These are phyloP conservation scores for Pagrus major DNA, from an alignment of 2,113 vertebrate species.

Conservation along the genomic window DNA sequence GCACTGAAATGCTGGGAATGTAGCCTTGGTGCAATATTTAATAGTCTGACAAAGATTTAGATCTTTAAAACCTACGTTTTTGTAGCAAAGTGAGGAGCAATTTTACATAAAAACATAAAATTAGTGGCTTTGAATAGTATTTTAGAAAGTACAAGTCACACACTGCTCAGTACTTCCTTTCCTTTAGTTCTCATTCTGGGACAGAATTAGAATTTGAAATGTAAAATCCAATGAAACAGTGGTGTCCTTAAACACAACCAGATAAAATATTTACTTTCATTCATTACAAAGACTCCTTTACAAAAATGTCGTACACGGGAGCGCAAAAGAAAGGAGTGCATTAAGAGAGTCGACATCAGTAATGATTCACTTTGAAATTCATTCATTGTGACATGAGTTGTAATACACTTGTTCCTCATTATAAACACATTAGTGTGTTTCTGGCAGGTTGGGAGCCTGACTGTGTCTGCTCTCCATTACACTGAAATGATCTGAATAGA, in stretches of 20 bases:
- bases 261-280: slow-evolving; percentile 19
- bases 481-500: slow-evolving; percentile 43
- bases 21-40: background rate
- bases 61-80: no score
- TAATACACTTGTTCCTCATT: slow-evolving; percentile 78
- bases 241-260: background rate
- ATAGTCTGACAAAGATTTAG: background rate
- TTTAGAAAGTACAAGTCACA: background rate
- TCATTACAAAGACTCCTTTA: slow-evolving; percentile 9
- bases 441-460: slow-evolving; percentile 56
- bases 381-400: slow-evolving; percentile 71
- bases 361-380: slow-evolving; percentile 66
- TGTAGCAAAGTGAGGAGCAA: background rate
- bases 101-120: background rate
- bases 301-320: slow-evolving; percentile 23
- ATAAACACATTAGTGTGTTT: slow-evolving; percentile 76
- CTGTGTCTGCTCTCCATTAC: slow-evolving; percentile 65
- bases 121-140: background rate
- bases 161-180: background rate
- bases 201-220: background rate
- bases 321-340: slow-evolving; percentile 32
- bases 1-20: slow-evolving; percentile 2
- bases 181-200: background rate
- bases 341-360: slow-evolving; percentile 41
- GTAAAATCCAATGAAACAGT: background rate